Base-by-base conservation (phyloP, 2,797 vertebrate genomes). In the Enteromius trimaculatus region DNA sequence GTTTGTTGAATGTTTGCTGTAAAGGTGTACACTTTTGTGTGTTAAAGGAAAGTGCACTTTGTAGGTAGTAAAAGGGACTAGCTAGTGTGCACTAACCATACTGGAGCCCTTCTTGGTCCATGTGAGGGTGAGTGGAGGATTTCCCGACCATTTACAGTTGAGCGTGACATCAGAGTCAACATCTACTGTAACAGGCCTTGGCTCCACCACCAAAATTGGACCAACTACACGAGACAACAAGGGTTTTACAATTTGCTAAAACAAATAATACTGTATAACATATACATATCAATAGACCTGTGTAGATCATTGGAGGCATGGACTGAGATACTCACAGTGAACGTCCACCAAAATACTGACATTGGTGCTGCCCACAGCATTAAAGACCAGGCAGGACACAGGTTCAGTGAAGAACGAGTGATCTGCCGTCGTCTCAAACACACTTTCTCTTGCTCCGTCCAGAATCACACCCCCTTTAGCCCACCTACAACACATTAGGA, bases 31-130 rank as follows among this genome's bases (percentile, higher is more conserved):
- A 23, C n/a, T 4, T 13, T 49, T 42, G 51, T 31, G 26, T 51
- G 17, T 31, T n/a, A 31, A 13, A 47, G 19, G 7, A 53, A 6
- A 62, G 42, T 62, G 72, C 26, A 42, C 16, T 31, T 17, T 77
- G n/a, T 47, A 72, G 34, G 21, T 47, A 69, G 66, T 83, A 44
- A 4, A 5, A 29, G 34, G 31, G 2, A 68, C 16, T 74, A 39
- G 13, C n/a, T 66, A 26, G 66, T 13, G 49, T 71, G 16, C 3
- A 60, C 91, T 92, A 85, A 99, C 97, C 97, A 98, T 97, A 92
- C 96, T 99, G 81, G 97, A 97, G 78, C 97, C 97, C 91, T 98
- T 99, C 88, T 97, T 98, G 86, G 97, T 98, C 98, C 98, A 99
- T 83, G 97, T 98, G 79, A 99, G 96, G 60, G 97, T 99, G 3